Conservation (phyloP, 2,797 vertebrate species). For the Thaleichthys pacificus region DNA sequence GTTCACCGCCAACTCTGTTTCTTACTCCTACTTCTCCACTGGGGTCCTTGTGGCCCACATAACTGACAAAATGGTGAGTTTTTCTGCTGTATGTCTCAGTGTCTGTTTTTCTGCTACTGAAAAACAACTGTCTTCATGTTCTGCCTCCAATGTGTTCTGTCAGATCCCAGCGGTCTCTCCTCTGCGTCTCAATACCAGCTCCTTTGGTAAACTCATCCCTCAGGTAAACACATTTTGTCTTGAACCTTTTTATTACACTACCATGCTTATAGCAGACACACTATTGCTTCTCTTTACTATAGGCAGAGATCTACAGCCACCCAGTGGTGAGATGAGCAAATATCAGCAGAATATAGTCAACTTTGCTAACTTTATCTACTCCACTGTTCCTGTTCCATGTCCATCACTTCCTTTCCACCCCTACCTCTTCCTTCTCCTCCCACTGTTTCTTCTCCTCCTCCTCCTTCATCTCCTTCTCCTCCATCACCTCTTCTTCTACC, state of each 20-base stretch:
- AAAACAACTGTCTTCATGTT: neutral
- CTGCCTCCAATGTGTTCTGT: neutral
- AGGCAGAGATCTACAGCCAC: neutral
- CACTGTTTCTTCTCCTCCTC: neutral
- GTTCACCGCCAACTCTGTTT: constrained; percentile 69
- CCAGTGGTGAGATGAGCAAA: neutral
- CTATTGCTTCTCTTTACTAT: neutral
- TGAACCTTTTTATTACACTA: neutral
- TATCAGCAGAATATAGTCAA: neutral
- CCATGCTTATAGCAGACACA: neutral
- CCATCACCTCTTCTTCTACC: neutral
- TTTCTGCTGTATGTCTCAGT: neutral
- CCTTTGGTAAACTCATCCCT: constrained; percentile 12
- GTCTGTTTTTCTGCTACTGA: neutral
- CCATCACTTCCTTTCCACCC: no score
- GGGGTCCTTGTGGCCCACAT: constrained; percentile 60
- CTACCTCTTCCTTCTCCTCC: neutral
- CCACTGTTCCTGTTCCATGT: no score
- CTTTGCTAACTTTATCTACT: no score
- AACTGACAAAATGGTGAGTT: constrained; percentile 70
- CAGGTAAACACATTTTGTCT: constrained; percentile 5
- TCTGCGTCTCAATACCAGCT: constrained; percentile 12
- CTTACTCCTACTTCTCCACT: constrained; percentile 61
- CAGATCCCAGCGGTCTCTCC: constrained; percentile 7
- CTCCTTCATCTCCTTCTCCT: neutral